Evolutionary conservation across 1,140 invertebrate genomes (phyloP).

Genomic region (Drosophila lowei): DNA sequence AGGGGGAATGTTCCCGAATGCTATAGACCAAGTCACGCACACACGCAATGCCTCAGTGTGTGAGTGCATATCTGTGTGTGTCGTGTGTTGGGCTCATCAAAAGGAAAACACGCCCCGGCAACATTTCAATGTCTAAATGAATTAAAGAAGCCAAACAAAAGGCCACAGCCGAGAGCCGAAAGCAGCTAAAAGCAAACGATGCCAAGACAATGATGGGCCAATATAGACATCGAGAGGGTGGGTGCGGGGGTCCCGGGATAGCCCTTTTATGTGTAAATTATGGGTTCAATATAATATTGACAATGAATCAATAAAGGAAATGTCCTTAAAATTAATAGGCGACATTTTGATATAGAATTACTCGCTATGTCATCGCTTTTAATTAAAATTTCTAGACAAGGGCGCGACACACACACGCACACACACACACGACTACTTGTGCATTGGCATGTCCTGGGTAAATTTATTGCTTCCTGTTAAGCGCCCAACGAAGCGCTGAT

Average conservation of each 20-base stretch:
- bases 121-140: slow-evolving; percentile 64
- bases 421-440: slow-evolving; percentile 11
- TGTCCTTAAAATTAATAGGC: slow-evolving; percentile 82
- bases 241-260: slow-evolving; percentile 21
- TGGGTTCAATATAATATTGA: slow-evolving; percentile 81
- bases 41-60: slow-evolving; percentile 6
- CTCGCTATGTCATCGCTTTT: slow-evolving; percentile 82
- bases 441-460: slow-evolving; percentile 59
- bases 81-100: slow-evolving; percentile 65
- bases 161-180: slow-evolving; percentile 9
- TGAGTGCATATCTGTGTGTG: slow-evolving; percentile 2
- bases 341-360: slow-evolving; percentile 82
- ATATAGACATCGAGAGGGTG: slow-evolving; percentile 4
- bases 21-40: slow-evolving; percentile 37
- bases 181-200: slow-evolving; percentile 36
- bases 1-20: slow-evolving; percentile 34
- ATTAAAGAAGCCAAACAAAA: slow-evolving; percentile 54
- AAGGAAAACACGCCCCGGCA: slow-evolving; percentile 65
- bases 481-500: slow-evolving; percentile 61
- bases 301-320: slow-evolving; percentile 82
- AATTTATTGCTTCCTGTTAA: slow-evolving; percentile 78
- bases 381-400: slow-evolving; percentile 82
- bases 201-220: slow-evolving; percentile 20
- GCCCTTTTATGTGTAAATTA: slow-evolving; percentile 81
- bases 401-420: slow-evolving; percentile 51